Percentiles rank a stretch among this genome's conserved stretches.
Evolutionary conservation across 2,888 invertebrate genomes (phyloP).

Genomic region (Acholoe squamosa): DNA sequence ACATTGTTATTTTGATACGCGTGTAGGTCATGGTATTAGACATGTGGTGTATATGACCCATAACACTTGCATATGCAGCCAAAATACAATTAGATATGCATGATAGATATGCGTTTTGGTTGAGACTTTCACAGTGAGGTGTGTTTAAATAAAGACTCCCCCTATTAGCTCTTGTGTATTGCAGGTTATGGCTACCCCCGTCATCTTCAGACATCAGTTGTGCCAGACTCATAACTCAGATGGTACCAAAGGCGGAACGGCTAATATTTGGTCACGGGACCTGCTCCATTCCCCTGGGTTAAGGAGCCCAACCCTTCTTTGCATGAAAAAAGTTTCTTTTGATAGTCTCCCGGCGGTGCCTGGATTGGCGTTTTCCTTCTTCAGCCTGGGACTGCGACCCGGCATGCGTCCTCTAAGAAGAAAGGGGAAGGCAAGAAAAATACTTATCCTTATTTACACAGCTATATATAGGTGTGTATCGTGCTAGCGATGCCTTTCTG

Average conservation of each 20-base stretch:
- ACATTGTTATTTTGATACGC: too few species aligned
- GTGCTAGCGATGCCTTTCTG: not conserved
- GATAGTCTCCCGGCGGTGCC: not conserved
- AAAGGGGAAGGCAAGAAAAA: not conserved
- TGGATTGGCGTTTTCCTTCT: conserved; percentile 50
- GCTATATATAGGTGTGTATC: not conserved
- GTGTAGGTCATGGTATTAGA: too few species aligned
- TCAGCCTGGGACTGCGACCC: not conserved
- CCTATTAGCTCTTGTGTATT: too few species aligned
- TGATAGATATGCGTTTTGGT: too few species aligned
- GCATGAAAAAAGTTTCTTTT: not conserved
- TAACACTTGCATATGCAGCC: too few species aligned
- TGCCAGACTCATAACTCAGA: not conserved
- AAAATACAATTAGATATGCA: too few species aligned
- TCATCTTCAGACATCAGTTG: too few species aligned
- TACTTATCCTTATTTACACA: not conserved
- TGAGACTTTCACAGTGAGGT: too few species aligned
- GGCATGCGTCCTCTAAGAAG: not conserved
- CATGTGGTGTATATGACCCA: too few species aligned
- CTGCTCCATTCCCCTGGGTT: not conserved
- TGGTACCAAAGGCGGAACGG: not conserved
- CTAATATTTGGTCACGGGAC: not conserved
- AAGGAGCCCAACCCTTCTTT: not conserved
- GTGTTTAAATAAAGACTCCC: too few species aligned
- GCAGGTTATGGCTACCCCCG: too few species aligned